phyloP scores from a whole-genome alignment of 2,888 invertebrate species.

The Chloromyia formosa region DNA sequence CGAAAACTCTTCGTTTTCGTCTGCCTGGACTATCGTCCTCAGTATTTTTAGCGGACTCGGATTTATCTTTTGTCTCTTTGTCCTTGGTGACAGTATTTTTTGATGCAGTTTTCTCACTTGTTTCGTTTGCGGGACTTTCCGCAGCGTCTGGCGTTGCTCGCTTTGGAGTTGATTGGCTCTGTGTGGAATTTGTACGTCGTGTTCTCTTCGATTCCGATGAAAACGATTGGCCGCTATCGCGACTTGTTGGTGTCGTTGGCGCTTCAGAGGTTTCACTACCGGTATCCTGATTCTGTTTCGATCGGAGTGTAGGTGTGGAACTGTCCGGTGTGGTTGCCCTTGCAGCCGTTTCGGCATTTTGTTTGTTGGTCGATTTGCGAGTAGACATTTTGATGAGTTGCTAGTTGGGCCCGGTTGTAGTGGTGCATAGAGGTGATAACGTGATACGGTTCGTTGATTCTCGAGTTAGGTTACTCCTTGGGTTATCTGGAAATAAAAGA shows the following conservation, averaged over 20 bases:
- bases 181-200: conserved; percentile 33
- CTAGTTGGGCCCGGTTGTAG: conserved; percentile 16
- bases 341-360: conserved; percentile 54
- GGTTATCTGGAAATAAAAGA: too few relatives aligned
- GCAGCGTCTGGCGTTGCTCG: conserved; percentile 1
- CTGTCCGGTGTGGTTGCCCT: conserved; percentile 18
- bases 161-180: conserved; percentile 29
- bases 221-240: background rate
- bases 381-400: conserved; percentile 52
- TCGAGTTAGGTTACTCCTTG: too few relatives aligned
- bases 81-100: conserved; percentile 9
- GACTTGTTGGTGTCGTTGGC: conserved; percentile 43
- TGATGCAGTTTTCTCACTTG: conserved; percentile 22
- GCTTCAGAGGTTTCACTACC: conserved; percentile 39
- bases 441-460: too few relatives aligned
- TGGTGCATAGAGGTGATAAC: conserved; percentile 30
- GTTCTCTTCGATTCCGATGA: conserved; percentile 14
- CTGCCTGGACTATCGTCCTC: conserved; percentile 36
- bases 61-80: conserved; percentile 13
- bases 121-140: conserved; percentile 35
- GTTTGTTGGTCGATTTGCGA: conserved; percentile 58
- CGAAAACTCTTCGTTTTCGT: conserved; percentile 48
- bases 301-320: background rate
- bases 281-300: conserved; percentile 37
- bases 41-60: conserved; percentile 46